Evolutionary conservation across 2,888 invertebrate genomes (phyloP), one percentile per base, ranked within the genome.

Genomic region (Trichopria drosophilae): DNA sequence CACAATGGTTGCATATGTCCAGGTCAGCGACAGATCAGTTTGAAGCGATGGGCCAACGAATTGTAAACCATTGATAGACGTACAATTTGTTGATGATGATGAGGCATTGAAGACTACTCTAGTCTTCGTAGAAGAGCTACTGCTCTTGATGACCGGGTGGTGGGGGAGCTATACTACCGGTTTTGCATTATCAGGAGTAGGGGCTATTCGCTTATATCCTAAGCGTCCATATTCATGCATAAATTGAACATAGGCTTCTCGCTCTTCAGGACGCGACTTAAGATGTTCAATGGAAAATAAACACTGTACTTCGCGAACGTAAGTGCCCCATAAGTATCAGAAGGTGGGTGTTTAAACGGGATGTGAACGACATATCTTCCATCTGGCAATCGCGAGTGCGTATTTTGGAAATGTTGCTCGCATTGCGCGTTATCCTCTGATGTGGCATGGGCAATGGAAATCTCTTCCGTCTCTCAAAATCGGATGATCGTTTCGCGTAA

Each of bases 61-160:
- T 7, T 48, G 40, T 1, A 29, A 24, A 9, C 53, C 56, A 24
- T 56, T 53, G 1, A 56, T 7, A 1, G 55, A 46, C 9, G 13
- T 26, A 2, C 42, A 22, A 20, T 18, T 42, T 1, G 43, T 13
- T 1, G 53, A 46, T 4, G 28, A 13, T 1, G 42, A 23, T 6
- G 55, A 56, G 3, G 49, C 55, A 22, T 55, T 43, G 22, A 49
- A 55, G 1, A 51, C 53, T 3, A 57, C 57, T 7, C 51, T 6
- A 1, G 48, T 7, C 22, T 51, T 53, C 1, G 51, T 53, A 1
- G 55, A 46, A 12, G 26, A 29, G 28, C 46, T 50, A 13, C 5
- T 12, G 1, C 15, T n/a, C n/a, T 31, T 32, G 2, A 45, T 9
- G 1, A 45, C 41, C 4, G 53, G 31, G 6, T 50, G 50, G 7